Base-by-base conservation (phyloP, 1,140 invertebrate genomes). In the Polyergus mexicanus region DNA sequence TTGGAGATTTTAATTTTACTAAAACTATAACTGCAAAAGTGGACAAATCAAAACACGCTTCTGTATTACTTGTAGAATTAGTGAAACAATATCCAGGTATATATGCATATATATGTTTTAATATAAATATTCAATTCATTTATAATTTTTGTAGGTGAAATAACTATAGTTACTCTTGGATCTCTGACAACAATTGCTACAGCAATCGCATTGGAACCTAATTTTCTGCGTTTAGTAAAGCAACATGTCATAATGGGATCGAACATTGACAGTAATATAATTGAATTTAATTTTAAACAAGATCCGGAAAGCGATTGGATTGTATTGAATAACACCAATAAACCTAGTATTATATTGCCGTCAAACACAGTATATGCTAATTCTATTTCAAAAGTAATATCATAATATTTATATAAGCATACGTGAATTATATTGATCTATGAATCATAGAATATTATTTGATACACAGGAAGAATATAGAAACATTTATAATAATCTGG, bases 251-350 rank as follows among this genome's bases (percentile, higher is more conserved):
- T 97, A 51, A 96, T 97, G 96, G 97, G 97, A 68, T 96, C 96
- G 51, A 97, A 96, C 85, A 90, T 95, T 10, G 96, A 96, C 74
- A 88, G 93, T 3, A 88, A 87, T 13, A 93, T 95, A 11, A 94
- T 96, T 0, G 97, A 97, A 92, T 97, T 96, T 90, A 97, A 97
- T 93, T 97, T 97, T 88, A 91, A 92, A 22, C 90, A 93, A 69
- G 97, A 97, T 90, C 97, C 97, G 1, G 96, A 97, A 90, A 96
- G 96, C 16, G 96, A 96, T 66, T 94, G 93, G 65, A 95, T 97
- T 32, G 95, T 96, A 6, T 91, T 97, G 0, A 95, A 95, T 71
- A 71, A 88, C 0, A 93, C 92, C 4, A 90, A 92, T 90, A 71
- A 86, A n/a, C 88, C 89, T 0, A 78, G 91, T 25, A 71, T 92